phyloP scores from a whole-genome alignment of 2,888 invertebrate genomes.

The Oscheius sp. region DNA sequence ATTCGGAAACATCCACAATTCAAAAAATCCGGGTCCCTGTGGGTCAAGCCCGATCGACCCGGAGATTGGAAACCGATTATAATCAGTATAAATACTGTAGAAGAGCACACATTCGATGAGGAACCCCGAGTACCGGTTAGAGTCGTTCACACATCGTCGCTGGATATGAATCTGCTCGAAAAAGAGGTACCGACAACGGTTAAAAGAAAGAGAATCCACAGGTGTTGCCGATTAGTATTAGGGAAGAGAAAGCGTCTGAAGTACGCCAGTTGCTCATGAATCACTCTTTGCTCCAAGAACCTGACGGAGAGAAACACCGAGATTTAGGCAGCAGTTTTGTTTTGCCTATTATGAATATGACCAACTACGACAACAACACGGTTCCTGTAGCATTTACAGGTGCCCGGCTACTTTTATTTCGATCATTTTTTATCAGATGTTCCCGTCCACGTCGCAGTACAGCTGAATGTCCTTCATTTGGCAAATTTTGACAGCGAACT shows the following conservation, averaged over 20 bases:
- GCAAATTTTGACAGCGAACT: slow-evolving; percentile 69
- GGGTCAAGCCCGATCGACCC: too few relatives aligned
- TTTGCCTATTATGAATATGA: slow-evolving; percentile 63
- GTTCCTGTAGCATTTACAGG: slow-evolving; percentile 70
- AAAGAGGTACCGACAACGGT: slow-evolving; percentile 13
- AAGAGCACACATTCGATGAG: slow-evolving; percentile 10
- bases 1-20: too few relatives aligned
- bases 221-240: slow-evolving; percentile 11
- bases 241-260: neutral
- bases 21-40: too few relatives aligned
- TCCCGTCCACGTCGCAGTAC: slow-evolving; percentile 66
- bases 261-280: slow-evolving; percentile 6
- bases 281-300: slow-evolving; percentile 15
- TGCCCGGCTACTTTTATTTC: slow-evolving; percentile 26
- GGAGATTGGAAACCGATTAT: too few relatives aligned
- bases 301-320: slow-evolving; percentile 21
- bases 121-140: neutral
- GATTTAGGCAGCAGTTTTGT: slow-evolving; percentile 70
- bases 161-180: slow-evolving; percentile 24
- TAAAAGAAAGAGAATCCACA: neutral
- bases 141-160: neutral
- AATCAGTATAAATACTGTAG: too few relatives aligned
- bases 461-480: slow-evolving; percentile 65
- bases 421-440: slow-evolving; percentile 47
- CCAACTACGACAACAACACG: slow-evolving; percentile 70